Conservation (phyloP, 1,140 invertebrate genomes). For the Holotrichia oblita region DNA sequence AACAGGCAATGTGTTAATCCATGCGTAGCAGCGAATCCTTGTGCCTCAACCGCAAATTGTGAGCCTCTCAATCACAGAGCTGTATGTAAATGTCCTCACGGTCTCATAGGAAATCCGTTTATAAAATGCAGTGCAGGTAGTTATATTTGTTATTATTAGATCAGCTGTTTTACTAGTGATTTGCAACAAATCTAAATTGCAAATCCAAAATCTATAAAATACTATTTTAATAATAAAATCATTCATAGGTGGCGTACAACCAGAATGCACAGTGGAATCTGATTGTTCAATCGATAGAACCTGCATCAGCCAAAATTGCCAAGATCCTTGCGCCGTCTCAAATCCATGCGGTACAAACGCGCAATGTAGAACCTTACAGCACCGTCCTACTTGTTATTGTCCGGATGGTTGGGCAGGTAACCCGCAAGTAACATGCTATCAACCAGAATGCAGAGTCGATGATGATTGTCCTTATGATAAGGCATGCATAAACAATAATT, state of each 20-base stretch:
- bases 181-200: too few relatives aligned
- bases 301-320: slow-evolving; percentile 80
- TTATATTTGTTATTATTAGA: too few relatives aligned
- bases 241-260: slow-evolving; percentile 54
- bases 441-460: slow-evolving; percentile 84
- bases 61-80: slow-evolving; percentile 78
- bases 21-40: slow-evolving; percentile 77
- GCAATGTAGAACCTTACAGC: slow-evolving; percentile 76
- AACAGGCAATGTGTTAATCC: slow-evolving; percentile 80
- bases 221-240: too few relatives aligned
- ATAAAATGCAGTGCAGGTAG: slow-evolving; percentile 72
- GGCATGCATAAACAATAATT: slow-evolving; percentile 80
- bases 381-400: slow-evolving; percentile 83
- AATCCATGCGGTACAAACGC: slow-evolving; percentile 84
- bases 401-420: slow-evolving; percentile 86
- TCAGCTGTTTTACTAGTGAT: too few relatives aligned
- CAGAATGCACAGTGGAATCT: slow-evolving; percentile 75
- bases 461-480: slow-evolving; percentile 88
- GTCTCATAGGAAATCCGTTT: slow-evolving; percentile 81
- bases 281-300: slow-evolving; percentile 80
- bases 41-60: slow-evolving; percentile 83
- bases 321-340: slow-evolving; percentile 78
- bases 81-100: slow-evolving; percentile 78
- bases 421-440: slow-evolving; percentile 85
- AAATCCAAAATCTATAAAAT: too few relatives aligned